Conservation (phyloP, 2,797 vertebrate genomes). For the Glyptemys insculpta region DNA sequence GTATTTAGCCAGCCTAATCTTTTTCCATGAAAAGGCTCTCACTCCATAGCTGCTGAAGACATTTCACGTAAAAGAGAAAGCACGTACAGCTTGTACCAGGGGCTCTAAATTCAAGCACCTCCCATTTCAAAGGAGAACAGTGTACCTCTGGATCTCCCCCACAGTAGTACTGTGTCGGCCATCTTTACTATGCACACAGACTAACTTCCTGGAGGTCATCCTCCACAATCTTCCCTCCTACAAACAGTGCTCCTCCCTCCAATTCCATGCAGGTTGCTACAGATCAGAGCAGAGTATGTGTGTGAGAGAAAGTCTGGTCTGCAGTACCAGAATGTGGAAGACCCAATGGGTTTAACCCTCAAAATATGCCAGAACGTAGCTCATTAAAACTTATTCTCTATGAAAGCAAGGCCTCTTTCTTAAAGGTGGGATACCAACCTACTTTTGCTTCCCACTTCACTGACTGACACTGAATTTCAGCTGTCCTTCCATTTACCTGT, state of each 20-base stretch:
- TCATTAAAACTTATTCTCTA: constrained; percentile 54
- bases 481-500: constrained; percentile 76
- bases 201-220: no score
- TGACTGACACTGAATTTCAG: constrained; percentile 57
- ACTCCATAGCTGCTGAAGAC: accelerated
- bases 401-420: constrained; percentile 32
- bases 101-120: no score
- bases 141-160: no score
- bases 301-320: neutral
- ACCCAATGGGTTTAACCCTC: neutral
- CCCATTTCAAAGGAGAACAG: no score
- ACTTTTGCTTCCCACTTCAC: constrained; percentile 32
- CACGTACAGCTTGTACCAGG: neutral
- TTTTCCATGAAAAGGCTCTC: neutral
- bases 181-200: no score
- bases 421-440: constrained; percentile 33
- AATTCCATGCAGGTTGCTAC: neutral
- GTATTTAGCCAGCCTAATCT: neutral
- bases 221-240: neutral
- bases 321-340: neutral
- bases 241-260: neutral
- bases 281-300: accelerated
- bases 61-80: neutral
- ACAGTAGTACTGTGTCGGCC: no score
- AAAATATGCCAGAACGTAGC: constrained; percentile 35